Conservation (phyloP, 2,797 vertebrate species). For the Loriculus beryllinus region DNA sequence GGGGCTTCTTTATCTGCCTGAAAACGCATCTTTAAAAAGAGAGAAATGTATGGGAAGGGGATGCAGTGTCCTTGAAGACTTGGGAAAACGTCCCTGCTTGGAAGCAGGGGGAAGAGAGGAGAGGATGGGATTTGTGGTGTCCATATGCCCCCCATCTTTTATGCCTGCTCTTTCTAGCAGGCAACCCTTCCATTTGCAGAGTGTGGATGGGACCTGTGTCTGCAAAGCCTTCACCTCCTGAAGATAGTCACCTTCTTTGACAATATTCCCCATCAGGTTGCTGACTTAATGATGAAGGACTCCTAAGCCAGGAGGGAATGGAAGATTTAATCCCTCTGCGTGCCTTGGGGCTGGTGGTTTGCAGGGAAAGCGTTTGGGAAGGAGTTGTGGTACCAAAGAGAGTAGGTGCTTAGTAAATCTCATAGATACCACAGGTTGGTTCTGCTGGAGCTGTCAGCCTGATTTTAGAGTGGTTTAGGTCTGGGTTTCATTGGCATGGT, state of each 20-base stretch:
- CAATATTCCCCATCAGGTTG: neutral
- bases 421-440: neutral
- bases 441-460: neutral
- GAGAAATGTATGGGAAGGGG: neutral
- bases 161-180: neutral
- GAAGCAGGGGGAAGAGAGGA: neutral
- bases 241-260: neutral
- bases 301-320: neutral
- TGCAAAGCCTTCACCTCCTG: neutral
- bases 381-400: neutral
- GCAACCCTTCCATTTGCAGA: neutral
- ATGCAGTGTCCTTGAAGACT: neutral
- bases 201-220: neutral
- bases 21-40: neutral
- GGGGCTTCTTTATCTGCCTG: neutral
- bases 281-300: neutral
- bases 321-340: neutral
- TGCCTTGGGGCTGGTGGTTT: neutral
- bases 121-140: neutral
- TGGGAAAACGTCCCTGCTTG: neutral
- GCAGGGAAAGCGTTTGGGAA: neutral
- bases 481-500: neutral
- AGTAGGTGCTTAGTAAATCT: neutral
- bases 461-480: neutral
- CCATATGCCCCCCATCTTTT: fast-evolving